Conservation (phyloP, 2,888 invertebrate genomes). For the Priocnemis perturbator region DNA sequence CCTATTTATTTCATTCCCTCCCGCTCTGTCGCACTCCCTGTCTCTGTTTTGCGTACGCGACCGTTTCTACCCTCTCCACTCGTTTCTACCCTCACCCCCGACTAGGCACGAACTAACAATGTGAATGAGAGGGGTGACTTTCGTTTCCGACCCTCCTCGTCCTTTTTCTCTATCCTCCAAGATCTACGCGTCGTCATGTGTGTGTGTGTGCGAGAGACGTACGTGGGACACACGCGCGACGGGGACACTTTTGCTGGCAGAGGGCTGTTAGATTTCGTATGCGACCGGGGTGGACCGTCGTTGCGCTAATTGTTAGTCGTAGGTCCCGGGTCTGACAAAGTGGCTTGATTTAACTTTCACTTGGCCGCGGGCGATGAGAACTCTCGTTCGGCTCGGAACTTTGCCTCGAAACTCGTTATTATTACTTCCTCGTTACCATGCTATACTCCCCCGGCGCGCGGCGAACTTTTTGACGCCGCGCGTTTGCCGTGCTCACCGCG, state of each 20-base stretch:
- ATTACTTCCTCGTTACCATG: too few relatives aligned
- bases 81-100: constrained; percentile 11
- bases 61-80: constrained; percentile 28
- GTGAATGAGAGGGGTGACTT: constrained; percentile 46
- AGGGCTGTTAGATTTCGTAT: constrained; percentile 50
- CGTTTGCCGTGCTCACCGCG: too few relatives aligned
- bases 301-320: constrained; percentile 69
- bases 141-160: constrained; percentile 22
- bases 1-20: constrained; percentile 26
- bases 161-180: constrained; percentile 9
- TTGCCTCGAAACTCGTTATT: too few relatives aligned
- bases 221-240: constrained; percentile 22
- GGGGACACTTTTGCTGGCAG: constrained; percentile 31
- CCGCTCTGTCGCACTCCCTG: not conserved
- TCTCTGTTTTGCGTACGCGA: too few relatives aligned
- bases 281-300: constrained; percentile 54
- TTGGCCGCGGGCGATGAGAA: constrained; percentile 16
- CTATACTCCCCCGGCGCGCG: too few relatives aligned
- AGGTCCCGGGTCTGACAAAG: constrained; percentile 13
- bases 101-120: constrained; percentile 47
- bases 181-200: not conserved
- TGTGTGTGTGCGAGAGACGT: not conserved
- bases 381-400: not conserved
- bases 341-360: constrained; percentile 24
- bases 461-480: too few relatives aligned